These are phyloP conservation scores for Microtus richardsoni DNA, from an alignment of 2,113 vertebrate genomes.

Conservation along the genomic window DNA sequence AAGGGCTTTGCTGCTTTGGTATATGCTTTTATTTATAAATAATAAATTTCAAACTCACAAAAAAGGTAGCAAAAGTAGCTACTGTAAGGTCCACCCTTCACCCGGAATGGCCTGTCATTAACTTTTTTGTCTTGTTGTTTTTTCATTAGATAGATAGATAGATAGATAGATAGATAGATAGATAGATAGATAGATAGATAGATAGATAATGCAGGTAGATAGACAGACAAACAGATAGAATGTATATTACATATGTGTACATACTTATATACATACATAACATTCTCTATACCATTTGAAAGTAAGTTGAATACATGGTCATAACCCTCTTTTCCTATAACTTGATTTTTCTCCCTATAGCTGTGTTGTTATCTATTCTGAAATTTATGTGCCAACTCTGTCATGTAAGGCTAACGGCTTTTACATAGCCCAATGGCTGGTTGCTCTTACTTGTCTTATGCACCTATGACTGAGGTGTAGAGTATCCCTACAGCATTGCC, in stretches of 20 bases:
- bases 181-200: neutral
- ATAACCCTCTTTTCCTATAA: neutral
- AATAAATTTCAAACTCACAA: conserved; percentile 4
- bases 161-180: neutral
- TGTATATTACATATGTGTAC: neutral
- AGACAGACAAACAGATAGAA: too few species aligned
- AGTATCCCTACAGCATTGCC: neutral
- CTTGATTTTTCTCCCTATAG: neutral
- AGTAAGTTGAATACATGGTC: neutral
- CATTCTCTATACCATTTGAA: neutral
- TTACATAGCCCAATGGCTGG: neutral
- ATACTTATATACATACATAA: neutral
- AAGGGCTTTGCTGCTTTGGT: neutral
- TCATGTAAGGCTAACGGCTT: neutral
- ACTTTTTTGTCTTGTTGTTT: neutral
- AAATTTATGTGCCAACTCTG: neutral
- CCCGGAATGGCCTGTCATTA: neutral
- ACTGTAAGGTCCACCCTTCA: neutral
- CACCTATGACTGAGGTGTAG: neutral
- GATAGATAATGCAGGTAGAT: neutral
- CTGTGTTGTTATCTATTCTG: neutral
- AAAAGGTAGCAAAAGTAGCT: neutral
- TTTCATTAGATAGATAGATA: neutral
- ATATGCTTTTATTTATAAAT: conserved; percentile 30
- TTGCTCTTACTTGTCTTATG: neutral